Evolutionary conservation across 2,113 vertebrate species (phyloP).

Genomic region (Psammodynastes pulverulentus): DNA sequence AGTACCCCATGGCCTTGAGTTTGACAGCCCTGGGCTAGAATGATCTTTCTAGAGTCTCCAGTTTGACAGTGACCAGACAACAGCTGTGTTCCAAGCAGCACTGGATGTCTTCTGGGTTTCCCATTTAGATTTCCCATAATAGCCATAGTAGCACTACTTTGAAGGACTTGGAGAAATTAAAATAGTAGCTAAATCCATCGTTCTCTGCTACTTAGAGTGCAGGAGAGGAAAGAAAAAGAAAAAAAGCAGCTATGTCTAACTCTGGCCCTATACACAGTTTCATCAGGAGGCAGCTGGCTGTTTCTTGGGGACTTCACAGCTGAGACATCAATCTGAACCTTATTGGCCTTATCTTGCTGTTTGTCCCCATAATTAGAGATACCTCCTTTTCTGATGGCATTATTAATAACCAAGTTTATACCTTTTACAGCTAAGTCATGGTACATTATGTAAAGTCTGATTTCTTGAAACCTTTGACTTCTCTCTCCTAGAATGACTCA

Average conservation of each 20-base stretch:
- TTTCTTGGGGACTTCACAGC: neutral
- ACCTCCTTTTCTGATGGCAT: neutral
- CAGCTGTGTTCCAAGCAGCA: neutral
- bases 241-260: neutral
- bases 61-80: neutral
- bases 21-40: neutral
- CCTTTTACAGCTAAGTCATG: neutral
- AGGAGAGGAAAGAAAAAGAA: neutral
- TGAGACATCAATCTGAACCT: neutral
- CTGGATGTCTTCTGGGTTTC: neutral
- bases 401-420: neutral
- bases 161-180: neutral
- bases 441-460: neutral
- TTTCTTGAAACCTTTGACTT: slow-evolving; percentile 2
- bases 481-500: neutral
- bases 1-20: no score
- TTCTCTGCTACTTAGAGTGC: neutral
- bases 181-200: neutral
- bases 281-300: neutral
- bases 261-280: neutral
- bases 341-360: neutral
- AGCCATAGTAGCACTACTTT: neutral
- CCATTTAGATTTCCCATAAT: neutral
- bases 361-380: neutral
- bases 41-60: neutral